These are phyloP conservation scores for Conus canariensis DNA, from an alignment of 2,888 invertebrate genomes.

Conservation along the genomic window DNA sequence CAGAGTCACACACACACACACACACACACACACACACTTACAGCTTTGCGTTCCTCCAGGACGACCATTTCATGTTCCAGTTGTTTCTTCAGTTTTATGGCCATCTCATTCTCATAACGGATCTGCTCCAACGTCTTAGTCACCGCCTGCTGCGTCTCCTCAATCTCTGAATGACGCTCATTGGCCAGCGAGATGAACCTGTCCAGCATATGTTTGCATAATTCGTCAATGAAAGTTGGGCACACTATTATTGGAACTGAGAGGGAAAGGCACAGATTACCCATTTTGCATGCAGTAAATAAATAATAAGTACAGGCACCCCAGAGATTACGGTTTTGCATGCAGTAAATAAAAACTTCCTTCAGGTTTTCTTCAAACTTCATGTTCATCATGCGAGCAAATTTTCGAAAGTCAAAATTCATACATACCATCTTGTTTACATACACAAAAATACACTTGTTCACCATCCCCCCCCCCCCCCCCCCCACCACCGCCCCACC, in stretches of 20 bases:
- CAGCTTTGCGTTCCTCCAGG: conserved; percentile 76
- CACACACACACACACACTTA: conserved; percentile 53
- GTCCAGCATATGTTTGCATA: conserved; percentile 24
- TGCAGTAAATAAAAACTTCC: no score
- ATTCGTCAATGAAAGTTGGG: not conserved
- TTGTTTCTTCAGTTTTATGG: conserved; percentile 74
- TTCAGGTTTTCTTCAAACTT: no score
- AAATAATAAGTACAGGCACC: no score
- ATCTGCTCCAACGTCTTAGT: conserved; percentile 74
- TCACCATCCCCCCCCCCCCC: no score
- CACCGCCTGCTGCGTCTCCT: conserved; percentile 67
- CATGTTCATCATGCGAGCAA: no score
- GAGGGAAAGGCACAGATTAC: no score
- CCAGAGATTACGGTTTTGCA: no score
- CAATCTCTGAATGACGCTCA: conserved; percentile 64
- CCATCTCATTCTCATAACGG: conserved; percentile 73
- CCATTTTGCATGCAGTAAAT: no score
- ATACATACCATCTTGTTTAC: no score
- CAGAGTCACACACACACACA: not conserved
- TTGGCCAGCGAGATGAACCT: conserved; percentile 76
- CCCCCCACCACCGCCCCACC: not conserved
- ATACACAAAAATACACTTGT: no score
- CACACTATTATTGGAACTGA: not conserved
- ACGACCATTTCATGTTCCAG: conserved; percentile 78
- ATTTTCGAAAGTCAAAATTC: no score